phyloP scores from a whole-genome alignment of 2,888 invertebrate genomes.

The Loripinus fragilis region DNA sequence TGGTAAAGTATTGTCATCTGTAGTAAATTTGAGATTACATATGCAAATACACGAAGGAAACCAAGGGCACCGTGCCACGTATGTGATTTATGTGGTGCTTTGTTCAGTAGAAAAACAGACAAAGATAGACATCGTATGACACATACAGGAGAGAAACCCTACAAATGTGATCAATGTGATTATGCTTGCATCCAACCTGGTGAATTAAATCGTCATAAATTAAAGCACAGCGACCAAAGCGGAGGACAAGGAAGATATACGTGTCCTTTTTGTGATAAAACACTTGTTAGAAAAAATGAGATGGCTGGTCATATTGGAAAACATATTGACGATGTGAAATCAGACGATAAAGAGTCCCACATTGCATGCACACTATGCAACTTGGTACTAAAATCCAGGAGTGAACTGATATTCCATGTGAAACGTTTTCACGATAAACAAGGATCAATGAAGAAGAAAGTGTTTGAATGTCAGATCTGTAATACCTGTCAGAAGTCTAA shows the following conservation, averaged over 20 bases:
- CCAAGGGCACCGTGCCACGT: neutral
- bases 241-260: neutral
- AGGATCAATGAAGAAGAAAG: too few species aligned
- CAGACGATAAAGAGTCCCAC: too few species aligned
- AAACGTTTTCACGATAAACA: too few species aligned
- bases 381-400: too few species aligned
- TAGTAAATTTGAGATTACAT: neutral
- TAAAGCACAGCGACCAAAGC: neutral
- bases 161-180: constrained; percentile 1
- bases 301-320: neutral
- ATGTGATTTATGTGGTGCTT: neutral
- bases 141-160: neutral
- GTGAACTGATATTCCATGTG: neutral
- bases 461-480: neutral
- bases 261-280: neutral
- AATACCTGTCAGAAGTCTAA: neutral
- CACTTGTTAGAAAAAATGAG: neutral
- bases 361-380: too few species aligned
- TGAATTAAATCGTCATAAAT: neutral
- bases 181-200: neutral
- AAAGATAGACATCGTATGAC: neutral
- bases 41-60: constrained; percentile 11
- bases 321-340: neutral
- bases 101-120: neutral
- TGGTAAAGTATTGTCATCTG: neutral